phyloP scores from a whole-genome alignment of 2,113 vertebrate genomes.

The Tragelaphus imberbis region DNA sequence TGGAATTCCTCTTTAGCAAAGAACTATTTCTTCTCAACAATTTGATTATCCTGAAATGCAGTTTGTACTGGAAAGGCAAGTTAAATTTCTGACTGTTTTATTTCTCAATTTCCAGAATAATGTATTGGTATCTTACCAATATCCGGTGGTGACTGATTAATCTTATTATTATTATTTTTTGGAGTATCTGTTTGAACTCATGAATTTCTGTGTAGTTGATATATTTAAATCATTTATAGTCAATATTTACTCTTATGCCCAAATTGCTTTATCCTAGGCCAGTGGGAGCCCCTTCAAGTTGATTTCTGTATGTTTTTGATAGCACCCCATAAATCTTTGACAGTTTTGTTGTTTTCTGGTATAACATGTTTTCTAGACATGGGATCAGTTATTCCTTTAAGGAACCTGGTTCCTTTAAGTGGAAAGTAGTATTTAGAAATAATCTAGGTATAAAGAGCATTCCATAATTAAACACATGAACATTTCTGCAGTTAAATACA shows the following conservation, averaged over 20 bases:
- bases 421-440: constrained; percentile 14
- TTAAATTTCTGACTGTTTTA: neutral
- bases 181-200: neutral
- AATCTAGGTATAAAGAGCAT: neutral
- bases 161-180: neutral
- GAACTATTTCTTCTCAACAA: neutral
- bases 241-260: neutral
- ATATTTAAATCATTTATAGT: neutral
- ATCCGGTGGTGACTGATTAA: neutral
- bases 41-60: neutral
- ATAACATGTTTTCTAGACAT: neutral
- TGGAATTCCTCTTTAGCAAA: constrained; percentile 27
- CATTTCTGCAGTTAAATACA: neutral
- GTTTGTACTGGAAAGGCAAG: neutral
- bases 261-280: neutral
- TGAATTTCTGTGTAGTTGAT: constrained; percentile 13
- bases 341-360: neutral
- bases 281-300: neutral
- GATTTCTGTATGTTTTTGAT: neutral
- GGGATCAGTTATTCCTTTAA: neutral
- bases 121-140: neutral
- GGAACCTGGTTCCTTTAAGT: neutral
- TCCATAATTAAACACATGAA: neutral
- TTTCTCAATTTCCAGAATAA: constrained; percentile 10
- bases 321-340: neutral